Evolutionary conservation across 2,888 invertebrate genomes (phyloP).

Genomic region (Polydrusus tereticollis): DNA sequence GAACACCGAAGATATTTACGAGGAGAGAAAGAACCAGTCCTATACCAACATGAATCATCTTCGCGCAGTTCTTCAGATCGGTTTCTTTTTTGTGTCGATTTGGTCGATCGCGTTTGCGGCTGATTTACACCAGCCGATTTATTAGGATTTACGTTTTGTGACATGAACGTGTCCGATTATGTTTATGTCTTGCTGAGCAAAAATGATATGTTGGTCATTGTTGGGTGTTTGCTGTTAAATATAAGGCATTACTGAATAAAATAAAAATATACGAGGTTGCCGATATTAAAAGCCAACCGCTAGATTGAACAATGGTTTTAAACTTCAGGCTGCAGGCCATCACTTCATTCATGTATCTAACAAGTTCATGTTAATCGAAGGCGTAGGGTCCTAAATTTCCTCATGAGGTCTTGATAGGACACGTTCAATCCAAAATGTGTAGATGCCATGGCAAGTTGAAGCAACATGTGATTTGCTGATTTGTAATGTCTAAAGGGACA

Average conservation of each 20-base stretch:
- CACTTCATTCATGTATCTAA: no score
- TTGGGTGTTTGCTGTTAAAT: neutral
- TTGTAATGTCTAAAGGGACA: no score
- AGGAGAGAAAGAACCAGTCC: constrained; percentile 43
- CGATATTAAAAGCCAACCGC: no score
- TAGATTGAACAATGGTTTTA: no score
- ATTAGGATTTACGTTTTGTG: constrained; percentile 60
- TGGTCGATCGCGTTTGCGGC: constrained; percentile 60
- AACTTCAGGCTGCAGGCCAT: no score
- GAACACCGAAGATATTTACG: constrained; percentile 41
- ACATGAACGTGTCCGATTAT: constrained; percentile 56
- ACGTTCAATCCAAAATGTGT: no score
- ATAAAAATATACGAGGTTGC: neutral
- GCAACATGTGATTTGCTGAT: no score
- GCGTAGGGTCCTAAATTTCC: no score
- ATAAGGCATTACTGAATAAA: neutral
- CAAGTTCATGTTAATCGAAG: no score
- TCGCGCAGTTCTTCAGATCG: constrained; percentile 29
- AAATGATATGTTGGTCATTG: constrained; percentile 49
- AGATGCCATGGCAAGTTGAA: no score
- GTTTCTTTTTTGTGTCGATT: constrained; percentile 58
- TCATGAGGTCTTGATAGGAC: no score
- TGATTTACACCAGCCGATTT: constrained; percentile 62
- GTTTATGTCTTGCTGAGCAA: constrained; percentile 52
- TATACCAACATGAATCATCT: constrained; percentile 43